Percentiles rank a stretch among this genome's conserved stretches.
Conservation (phyloP, 1,140 invertebrate genomes). For the Trinorchestia longiramus region DNA sequence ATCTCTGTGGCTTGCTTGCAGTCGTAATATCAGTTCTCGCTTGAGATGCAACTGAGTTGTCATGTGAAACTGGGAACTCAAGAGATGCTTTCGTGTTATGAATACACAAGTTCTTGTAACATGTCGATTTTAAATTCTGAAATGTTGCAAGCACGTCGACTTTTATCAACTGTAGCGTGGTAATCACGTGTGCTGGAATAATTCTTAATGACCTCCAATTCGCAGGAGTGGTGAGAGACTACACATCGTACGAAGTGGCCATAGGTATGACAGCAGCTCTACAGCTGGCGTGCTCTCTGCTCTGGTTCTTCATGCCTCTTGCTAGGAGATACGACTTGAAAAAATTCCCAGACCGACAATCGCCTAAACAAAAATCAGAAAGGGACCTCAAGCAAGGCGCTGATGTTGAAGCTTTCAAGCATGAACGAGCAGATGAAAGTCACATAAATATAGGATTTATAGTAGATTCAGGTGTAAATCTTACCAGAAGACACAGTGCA, state of each 20-base stretch:
- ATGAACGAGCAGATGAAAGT: not conserved
- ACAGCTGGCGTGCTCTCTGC: not conserved
- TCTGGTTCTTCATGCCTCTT: not conserved
- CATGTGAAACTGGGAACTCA: no score
- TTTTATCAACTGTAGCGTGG: no score
- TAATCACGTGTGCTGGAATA: not conserved
- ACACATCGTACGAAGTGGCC: not conserved
- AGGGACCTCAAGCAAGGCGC: no score
- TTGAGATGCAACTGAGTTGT: no score
- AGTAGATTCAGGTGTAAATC: not conserved
- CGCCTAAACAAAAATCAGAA: not conserved
- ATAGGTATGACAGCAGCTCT: not conserved
- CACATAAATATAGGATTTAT: not conserved
- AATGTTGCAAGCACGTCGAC: no score
- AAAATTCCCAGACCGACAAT: not conserved
- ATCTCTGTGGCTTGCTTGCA: no score
- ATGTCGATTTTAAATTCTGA: no score
- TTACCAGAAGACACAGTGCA: not conserved
- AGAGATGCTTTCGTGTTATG: no score
- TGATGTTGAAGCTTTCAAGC: no score
- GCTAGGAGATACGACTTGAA: not conserved
- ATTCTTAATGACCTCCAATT: not conserved
- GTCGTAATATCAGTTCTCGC: no score
- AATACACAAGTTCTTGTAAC: no score
- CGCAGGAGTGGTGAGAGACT: not conserved